Conservation (phyloP, 2,113 vertebrate genomes). For the Cariama cristata region DNA sequence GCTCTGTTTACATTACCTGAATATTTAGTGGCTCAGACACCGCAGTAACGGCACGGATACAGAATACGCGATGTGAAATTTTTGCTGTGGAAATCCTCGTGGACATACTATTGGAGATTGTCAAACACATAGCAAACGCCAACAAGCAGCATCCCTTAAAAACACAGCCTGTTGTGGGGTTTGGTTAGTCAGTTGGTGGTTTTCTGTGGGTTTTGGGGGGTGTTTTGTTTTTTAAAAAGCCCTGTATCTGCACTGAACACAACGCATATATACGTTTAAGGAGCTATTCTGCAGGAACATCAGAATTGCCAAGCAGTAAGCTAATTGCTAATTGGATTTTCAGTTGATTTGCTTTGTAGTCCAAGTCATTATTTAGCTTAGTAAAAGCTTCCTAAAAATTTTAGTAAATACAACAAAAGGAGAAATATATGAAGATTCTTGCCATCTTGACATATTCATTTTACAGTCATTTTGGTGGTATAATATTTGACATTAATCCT, state of each 20-base stretch:
- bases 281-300: background rate
- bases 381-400: background rate
- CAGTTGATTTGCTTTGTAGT: background rate
- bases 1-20: background rate
- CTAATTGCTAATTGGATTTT: background rate
- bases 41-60: too few species aligned
- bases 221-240: background rate
- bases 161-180: background rate
- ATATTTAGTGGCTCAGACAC: background rate
- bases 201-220: background rate
- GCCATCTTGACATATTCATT: background rate
- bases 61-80: rapidly evolving
- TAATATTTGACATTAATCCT: background rate
- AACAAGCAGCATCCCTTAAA: background rate
- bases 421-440: background rate
- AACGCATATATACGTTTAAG: background rate
- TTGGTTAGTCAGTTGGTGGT: too few species aligned
- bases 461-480: background rate
- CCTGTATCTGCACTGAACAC: too few species aligned
- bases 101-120: rapidly evolving
- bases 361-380: background rate
- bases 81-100: background rate
- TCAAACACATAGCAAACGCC: background rate
- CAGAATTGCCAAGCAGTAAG: background rate
- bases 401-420: background rate